Base-by-base conservation (phyloP, 2,113 vertebrate species). In the Cisticola juncidis region DNA sequence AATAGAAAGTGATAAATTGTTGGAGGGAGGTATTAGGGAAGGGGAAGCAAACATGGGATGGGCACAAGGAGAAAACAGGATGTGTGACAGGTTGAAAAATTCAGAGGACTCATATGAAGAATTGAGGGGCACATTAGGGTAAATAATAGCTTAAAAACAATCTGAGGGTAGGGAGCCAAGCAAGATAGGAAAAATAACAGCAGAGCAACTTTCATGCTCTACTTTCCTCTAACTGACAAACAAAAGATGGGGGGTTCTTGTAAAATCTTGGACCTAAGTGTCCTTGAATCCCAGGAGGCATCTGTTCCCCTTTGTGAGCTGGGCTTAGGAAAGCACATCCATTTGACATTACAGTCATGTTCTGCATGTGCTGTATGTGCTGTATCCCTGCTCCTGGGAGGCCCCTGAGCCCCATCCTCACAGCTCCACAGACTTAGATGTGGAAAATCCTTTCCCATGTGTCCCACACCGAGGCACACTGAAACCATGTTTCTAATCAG, bases 271-370 rank as follows among this genome's bases (percentile, higher is more conserved):
- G 36, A 64, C 19, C 14, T 80, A 36, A 33, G 6, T 45, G 24
- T 38, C 58, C 26, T 76, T 40, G 53, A 94, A 48, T 60, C 12
- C 44, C 28, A n/a, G 2, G 5, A 36, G 19, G 11, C 11, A 90
- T 81, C 87, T 84, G 16, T 68, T 84, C 14, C 10, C 12, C 29
- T 66, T 62, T 62, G 38, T 17, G 38, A 88, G n/a, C 28, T 35
- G 12, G 14, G 23, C 29, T 70, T 38, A 25, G 28, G 60, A 83
- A 73, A 83, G 28, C 21, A 33, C 7, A 22, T 56, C 31, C 17
- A 12, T 0, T 1, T 19, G 28, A 25, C 8, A 8, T 6, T n/a
- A 9, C 13, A 57, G 12, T 29, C 45, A 1, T 12, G 16, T 57
- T 38, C 26, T 72, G 5, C 17, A 15, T 1, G 9, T 40, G 35